Conservation (phyloP, 2,888 invertebrate species). For the Thyatira batis region DNA sequence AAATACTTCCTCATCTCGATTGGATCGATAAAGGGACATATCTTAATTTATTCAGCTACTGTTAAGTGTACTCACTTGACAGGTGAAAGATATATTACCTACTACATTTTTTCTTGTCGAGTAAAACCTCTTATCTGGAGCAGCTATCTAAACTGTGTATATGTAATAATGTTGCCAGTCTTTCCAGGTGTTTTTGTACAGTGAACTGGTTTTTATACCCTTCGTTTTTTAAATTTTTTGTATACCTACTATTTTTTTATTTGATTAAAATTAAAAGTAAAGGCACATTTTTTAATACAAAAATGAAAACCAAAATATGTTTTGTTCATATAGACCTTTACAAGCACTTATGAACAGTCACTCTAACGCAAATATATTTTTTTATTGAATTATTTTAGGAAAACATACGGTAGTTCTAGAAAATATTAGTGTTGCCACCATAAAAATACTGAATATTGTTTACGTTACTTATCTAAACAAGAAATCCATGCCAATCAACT, state of each 20-base stretch:
- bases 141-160: conserved; percentile 34
- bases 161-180: conserved; percentile 30
- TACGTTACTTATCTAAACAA: too few species aligned
- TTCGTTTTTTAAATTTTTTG: background rate
- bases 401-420: too few species aligned
- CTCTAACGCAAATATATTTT: too few species aligned
- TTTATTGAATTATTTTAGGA: too few species aligned
- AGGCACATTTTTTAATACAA: too few species aligned
- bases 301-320: too few species aligned
- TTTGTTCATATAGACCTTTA: too few species aligned
- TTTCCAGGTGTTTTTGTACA: conserved; percentile 3
- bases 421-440: too few species aligned
- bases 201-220: background rate
- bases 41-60: conserved; percentile 66
- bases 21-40: conserved; percentile 43
- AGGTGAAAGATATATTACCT: conserved; percentile 65
- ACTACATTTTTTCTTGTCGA: conserved; percentile 56
- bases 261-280: too few species aligned
- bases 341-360: too few species aligned
- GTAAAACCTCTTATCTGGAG: conserved; percentile 43
- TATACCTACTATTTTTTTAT: background rate
- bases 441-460: too few species aligned
- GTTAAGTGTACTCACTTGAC: conserved; percentile 65
- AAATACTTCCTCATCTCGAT: conserved; percentile 23
- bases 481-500: too few species aligned